These are phyloP conservation scores for Siderastrea radians DNA, from an alignment of 92 coral and sea anemone genomes.

Conservation along the genomic window DNA sequence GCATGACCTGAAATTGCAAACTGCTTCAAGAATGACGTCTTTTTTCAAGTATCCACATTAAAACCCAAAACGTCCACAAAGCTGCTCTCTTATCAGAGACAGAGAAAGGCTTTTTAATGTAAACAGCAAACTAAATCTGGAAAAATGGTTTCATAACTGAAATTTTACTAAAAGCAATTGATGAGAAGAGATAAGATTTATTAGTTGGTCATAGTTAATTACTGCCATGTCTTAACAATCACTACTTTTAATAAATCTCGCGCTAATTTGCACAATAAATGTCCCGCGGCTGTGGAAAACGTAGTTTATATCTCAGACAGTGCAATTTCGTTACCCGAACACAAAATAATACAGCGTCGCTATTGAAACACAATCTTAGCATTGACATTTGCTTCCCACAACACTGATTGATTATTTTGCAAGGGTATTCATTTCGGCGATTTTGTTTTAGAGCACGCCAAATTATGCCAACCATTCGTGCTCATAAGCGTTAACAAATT, in stretches of 20 bases:
- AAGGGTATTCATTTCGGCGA: background rate
- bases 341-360: no score
- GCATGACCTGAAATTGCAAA: background rate
- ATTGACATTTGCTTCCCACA: slow-evolving; percentile 6
- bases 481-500: slow-evolving; percentile 4
- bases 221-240: slow-evolving; percentile 15
- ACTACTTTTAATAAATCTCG: background rate
- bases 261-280: slow-evolving; percentile 33
- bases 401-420: slow-evolving; percentile 7
- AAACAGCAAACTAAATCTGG: background rate
- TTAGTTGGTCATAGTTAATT: slow-evolving; percentile 13
- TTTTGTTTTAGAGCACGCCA: background rate
- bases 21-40: background rate
- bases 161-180: background rate
- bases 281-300: slow-evolving; percentile 18
- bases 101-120: background rate
- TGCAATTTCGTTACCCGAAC: background rate
- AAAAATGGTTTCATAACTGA: background rate
- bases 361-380: background rate
- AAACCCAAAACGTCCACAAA: background rate
- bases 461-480: background rate
- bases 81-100: background rate
- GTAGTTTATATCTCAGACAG: background rate
- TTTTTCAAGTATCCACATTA: background rate
- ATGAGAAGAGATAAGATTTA: slow-evolving; percentile 7